These are phyloP conservation scores for Chouioia cunea DNA, from an alignment of 2,888 invertebrate species.

Conservation along the genomic window DNA sequence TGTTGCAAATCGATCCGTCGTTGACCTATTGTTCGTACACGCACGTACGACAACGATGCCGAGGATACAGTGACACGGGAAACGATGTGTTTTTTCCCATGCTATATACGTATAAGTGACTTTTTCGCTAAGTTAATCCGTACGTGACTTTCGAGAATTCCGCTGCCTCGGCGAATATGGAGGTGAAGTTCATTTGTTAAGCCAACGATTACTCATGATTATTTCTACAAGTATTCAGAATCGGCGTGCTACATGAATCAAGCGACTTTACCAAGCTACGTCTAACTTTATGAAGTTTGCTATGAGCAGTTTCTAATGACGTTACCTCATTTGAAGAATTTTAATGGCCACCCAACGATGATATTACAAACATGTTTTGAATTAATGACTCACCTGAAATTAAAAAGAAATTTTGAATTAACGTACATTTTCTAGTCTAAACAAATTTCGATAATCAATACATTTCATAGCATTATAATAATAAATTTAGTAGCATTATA, in stretches of 20 bases:
- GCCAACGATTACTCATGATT: conserved; percentile 13
- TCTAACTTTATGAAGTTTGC: not conserved
- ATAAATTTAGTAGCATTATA: too few relatives aligned
- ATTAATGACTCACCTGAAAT: conserved; percentile 33
- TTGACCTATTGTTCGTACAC: conserved; percentile 27
- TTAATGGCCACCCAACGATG: conserved; percentile 4
- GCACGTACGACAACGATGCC: not conserved
- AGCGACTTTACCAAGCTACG: not conserved
- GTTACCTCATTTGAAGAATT: conserved; percentile 23
- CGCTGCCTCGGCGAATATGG: not conserved
- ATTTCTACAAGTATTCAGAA: conserved; percentile 5
- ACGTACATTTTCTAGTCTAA: too few relatives aligned
- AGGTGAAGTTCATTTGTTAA: not conserved
- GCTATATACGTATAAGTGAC: too few relatives aligned
- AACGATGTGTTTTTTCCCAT: conserved; percentile 10
- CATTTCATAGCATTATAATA: too few relatives aligned
- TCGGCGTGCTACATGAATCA: not conserved
- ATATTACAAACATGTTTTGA: conserved; percentile 7
- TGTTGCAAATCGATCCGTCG: conserved; percentile 10
- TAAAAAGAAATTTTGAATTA: conserved; percentile 9
- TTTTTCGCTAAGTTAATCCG: not conserved
- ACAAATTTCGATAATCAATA: too few relatives aligned
- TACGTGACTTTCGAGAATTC: not conserved
- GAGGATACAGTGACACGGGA: conserved; percentile 2
- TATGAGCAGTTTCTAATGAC: conserved; percentile 10